Evolutionary conservation across 2,113 vertebrate genomes (phyloP).

Genomic region (Philantomba maxwellii): DNA sequence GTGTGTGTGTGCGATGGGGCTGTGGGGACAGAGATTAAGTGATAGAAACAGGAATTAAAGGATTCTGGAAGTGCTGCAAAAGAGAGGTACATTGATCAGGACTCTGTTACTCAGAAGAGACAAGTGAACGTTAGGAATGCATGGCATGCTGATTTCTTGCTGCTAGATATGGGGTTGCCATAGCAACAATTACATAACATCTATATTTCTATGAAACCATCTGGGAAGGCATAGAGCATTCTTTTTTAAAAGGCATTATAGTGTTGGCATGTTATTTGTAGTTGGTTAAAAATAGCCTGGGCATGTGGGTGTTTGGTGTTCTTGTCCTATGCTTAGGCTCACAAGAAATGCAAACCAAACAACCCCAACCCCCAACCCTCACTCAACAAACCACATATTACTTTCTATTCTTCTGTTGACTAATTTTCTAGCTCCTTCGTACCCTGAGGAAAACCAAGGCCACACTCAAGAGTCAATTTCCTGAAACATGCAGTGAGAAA

Average conservation of each 20-base stretch:
- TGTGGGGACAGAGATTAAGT: background rate
- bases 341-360: background rate
- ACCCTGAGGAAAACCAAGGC: background rate
- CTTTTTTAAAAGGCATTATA: slow-evolving; percentile 37
- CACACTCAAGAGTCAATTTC: background rate
- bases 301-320: slow-evolving; percentile 34
- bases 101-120: slow-evolving; percentile 12
- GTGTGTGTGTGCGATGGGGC: background rate
- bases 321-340: background rate
- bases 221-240: slow-evolving; percentile 34
- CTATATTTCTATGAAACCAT: slow-evolving; percentile 52
- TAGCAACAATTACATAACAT: slow-evolving; percentile 59
- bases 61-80: background rate
- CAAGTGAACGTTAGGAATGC: slow-evolving; percentile 1
- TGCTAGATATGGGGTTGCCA: slow-evolving; percentile 55
- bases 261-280: slow-evolving; percentile 42
- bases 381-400: background rate
- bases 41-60: background rate
- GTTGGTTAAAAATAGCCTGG: slow-evolving; percentile 38
- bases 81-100: background rate
- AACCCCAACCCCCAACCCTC: background rate
- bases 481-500: background rate
- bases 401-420: background rate
- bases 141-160: slow-evolving; percentile 22
- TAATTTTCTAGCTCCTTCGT: background rate